A percentile compares a stretch with the other conserved stretches of the same genome.
These are phyloP conservation scores for Hemicentrotus pulcherrimus DNA, from an alignment of 35 echinoderm and acorn worm genomes.

Conservation along the genomic window DNA sequence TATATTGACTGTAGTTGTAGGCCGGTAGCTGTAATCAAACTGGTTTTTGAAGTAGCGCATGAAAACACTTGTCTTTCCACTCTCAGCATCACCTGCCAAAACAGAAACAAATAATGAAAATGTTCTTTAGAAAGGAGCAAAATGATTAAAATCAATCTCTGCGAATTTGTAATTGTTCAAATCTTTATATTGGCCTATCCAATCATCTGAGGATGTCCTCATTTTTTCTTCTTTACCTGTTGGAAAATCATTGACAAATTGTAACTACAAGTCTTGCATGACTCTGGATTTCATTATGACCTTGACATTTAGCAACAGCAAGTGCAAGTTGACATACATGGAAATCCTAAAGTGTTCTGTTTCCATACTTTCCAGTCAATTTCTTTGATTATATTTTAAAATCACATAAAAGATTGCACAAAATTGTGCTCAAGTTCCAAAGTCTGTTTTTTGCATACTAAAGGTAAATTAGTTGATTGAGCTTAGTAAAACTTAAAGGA, in stretches of 20 bases:
- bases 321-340: too few relatives aligned
- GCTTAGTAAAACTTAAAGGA: too few relatives aligned
- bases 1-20: conserved; percentile 85
- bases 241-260: background rate
- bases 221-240: background rate
- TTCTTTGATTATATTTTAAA: too few relatives aligned
- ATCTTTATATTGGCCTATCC: background rate
- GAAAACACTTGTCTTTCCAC: conserved; percentile 94
- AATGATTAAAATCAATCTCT: background rate
- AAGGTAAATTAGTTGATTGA: too few relatives aligned
- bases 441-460: too few relatives aligned
- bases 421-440: too few relatives aligned
- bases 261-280: too few relatives aligned
- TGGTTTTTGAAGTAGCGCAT: conserved; percentile 96
- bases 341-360: too few relatives aligned
- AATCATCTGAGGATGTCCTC: background rate
- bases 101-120: background rate
- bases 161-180: background rate
- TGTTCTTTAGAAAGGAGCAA: background rate
- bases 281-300: too few relatives aligned
- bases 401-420: too few relatives aligned
- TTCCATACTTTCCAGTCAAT: too few relatives aligned
- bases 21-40: conserved; percentile 98
- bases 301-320: too few relatives aligned
- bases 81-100: conserved; percentile 85